Evolutionary conservation across 2,797 vertebrate species (phyloP).

Genomic region (Glossophaga mutica): DNA sequence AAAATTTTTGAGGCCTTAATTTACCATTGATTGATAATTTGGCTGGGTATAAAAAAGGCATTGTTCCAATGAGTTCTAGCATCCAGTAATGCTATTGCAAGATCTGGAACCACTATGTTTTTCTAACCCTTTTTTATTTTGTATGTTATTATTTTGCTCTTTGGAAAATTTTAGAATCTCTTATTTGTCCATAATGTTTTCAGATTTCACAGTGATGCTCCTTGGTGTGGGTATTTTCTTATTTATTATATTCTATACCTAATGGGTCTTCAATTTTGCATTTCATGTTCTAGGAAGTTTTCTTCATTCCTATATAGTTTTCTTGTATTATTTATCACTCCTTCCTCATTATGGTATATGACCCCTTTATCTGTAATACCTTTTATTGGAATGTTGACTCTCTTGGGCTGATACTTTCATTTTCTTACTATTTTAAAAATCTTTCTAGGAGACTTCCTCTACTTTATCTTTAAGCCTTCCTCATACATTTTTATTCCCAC

Average conservation of each 20-base stretch:
- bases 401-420: not conserved
- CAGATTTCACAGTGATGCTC: not conserved
- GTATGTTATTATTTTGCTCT: not conserved
- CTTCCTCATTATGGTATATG: not conserved
- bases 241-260: not conserved
- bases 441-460: not conserved
- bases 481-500: not conserved
- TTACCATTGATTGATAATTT: not conserved
- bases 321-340: not conserved
- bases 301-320: not conserved
- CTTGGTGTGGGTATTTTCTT: not conserved
- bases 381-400: not conserved
- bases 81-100: not conserved
- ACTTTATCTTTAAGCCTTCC: not conserved
- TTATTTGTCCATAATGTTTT: not conserved
- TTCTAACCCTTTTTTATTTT: not conserved
- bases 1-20: constrained; percentile 19
- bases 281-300: constrained; percentile 1
- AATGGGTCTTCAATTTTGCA: not conserved
- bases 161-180: not conserved
- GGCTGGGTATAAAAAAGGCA: constrained; percentile 43
- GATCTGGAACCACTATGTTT: not conserved
- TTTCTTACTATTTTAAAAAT: not conserved
- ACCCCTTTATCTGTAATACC: not conserved
- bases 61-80: not conserved